phyloP scores from a whole-genome alignment of 2,113 vertebrate genomes.

The Grus americana region DNA sequence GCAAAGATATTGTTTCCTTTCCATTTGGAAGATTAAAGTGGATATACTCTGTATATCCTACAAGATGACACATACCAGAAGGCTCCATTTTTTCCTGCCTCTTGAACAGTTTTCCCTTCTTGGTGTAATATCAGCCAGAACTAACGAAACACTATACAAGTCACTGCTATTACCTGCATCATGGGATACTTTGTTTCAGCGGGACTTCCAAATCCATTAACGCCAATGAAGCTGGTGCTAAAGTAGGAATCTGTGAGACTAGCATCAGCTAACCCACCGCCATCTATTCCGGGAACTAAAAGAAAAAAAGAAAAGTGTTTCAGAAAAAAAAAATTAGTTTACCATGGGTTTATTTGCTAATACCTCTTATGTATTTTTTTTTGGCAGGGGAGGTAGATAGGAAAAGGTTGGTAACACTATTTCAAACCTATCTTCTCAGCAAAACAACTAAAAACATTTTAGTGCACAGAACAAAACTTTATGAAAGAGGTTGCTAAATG shows the following conservation, averaged over 20 bases:
- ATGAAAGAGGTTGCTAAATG: background rate
- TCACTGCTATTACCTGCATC: conserved; percentile 89
- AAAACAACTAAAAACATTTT: background rate
- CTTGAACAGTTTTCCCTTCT: background rate
- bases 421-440: background rate
- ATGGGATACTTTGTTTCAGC: conserved; percentile 96
- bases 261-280: conserved; percentile 86
- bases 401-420: background rate
- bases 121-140: background rate
- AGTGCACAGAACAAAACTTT: background rate
- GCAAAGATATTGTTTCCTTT: background rate
- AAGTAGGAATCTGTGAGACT: conserved; percentile 98
- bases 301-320: conserved; percentile 42
- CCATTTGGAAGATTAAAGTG: background rate
- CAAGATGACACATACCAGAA: background rate
- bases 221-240: conserved; percentile 98
- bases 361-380: background rate
- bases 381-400: background rate
- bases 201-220: conserved; percentile 98
- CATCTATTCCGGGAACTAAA: conserved; percentile 94
- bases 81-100: background rate
- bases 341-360: background rate
- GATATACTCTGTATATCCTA: background rate
- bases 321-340: background rate
- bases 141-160: background rate